Percentiles rank a stretch among this genome's conserved stretches.
Evolutionary conservation across 1,140 invertebrate genomes (phyloP).

Genomic region (Eriosoma lanigerum): DNA sequence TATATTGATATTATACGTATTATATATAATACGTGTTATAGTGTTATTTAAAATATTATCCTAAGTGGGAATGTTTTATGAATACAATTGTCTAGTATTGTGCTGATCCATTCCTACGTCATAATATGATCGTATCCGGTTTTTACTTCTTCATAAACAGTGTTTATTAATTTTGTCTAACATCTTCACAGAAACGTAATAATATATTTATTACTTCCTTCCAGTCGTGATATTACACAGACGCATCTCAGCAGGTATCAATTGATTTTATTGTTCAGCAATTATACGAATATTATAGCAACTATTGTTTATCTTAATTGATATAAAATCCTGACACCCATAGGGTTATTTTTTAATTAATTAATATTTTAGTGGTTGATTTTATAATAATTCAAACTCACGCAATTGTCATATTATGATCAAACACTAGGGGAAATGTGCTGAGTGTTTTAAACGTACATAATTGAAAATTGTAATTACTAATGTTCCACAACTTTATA

Average conservation of each 20-base stretch:
- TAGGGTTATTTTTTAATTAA: neutral
- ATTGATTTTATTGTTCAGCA: neutral
- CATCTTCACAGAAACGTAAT: neutral
- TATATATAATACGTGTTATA: too few relatives aligned
- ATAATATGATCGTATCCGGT: neutral
- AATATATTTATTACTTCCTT: neutral
- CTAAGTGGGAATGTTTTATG: too few relatives aligned
- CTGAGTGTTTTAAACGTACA: neutral
- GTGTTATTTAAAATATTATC: too few relatives aligned
- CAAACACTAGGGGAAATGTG: neutral
- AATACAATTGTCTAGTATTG: too few relatives aligned
- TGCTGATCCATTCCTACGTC: too few relatives aligned
- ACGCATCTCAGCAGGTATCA: neutral
- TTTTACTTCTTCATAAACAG: neutral
- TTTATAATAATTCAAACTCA: neutral
- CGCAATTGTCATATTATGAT: neutral
- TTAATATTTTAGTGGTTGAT: neutral
- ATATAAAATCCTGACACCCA: neutral
- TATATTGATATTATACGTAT: too few relatives aligned
- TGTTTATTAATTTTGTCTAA: neutral
- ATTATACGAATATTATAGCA: neutral
- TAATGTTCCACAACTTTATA: neutral
- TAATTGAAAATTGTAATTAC: constrained; percentile 20
- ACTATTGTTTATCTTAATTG: neutral
- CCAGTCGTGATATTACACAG: neutral